A percentile compares a stretch with the other conserved stretches of the same genome.
Conservation (phyloP, 2,888 invertebrate genomes). For the Diarsia mendica region DNA sequence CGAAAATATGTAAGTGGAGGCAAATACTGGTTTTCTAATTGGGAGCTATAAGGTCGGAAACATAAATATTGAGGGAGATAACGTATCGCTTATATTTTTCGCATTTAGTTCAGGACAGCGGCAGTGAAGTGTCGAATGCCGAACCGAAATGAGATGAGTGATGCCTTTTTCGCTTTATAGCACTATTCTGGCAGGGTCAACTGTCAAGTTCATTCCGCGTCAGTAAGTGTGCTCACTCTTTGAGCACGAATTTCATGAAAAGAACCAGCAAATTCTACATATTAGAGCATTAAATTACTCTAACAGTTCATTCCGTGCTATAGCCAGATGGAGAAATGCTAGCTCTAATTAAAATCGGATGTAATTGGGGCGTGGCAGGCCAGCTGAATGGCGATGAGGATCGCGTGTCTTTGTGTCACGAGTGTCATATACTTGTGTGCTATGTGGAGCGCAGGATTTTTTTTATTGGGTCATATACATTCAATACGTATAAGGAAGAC, state of each 20-base stretch:
- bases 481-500: constrained; percentile 7
- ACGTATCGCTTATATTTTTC: not conserved
- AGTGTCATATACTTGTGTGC: constrained; percentile 7
- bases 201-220: not conserved
- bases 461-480: not conserved
- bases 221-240: not conserved
- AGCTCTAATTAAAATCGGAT: constrained; percentile 39
- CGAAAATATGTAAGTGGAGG: not conserved
- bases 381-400: constrained; percentile 26
- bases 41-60: not conserved
- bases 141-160: not conserved
- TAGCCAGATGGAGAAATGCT: constrained; percentile 28
- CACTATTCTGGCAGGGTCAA: not conserved
- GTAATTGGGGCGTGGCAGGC: constrained; percentile 42
- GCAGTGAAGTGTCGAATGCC: not conserved
- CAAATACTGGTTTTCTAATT: constrained; percentile 24
- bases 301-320: not conserved
- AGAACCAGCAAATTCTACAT: not conserved
- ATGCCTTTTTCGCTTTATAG: not conserved
- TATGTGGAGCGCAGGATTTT: constrained; percentile 2
- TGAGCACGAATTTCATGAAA: not conserved
- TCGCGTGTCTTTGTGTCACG: constrained; percentile 21
- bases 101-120: not conserved
- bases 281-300: not conserved
- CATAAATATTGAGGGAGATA: not conserved